A percentile compares a stretch with the other conserved stretches of the same genome.
phyloP scores from a whole-genome alignment of 2,113 vertebrate species.

The Triplophysa rosa region DNA sequence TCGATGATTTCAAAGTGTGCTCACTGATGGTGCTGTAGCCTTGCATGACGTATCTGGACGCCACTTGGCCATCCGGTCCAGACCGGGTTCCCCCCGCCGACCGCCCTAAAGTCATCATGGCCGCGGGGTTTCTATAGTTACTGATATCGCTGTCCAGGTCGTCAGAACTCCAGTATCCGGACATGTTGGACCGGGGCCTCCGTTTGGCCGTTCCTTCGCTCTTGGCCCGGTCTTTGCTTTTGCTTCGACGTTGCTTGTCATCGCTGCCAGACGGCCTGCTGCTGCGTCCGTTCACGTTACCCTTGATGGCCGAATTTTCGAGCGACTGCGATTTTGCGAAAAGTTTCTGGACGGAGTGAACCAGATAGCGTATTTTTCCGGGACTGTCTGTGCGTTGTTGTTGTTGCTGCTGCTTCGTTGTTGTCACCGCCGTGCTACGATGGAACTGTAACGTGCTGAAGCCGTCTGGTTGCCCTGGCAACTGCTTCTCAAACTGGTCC shows the following conservation, averaged over 20 bases:
- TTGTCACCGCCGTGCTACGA: conserved; percentile 72
- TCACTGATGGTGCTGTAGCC: conserved; percentile 96
- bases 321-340: conserved; percentile 87
- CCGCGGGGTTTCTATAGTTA: conserved; percentile 87
- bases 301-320: conserved; percentile 83
- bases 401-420: conserved; percentile 83
- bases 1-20: conserved; percentile 88
- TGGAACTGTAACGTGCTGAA: conserved; percentile 98
- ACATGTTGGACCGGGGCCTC: conserved; percentile 93
- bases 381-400: conserved; percentile 96
- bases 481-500: conserved; percentile 96
- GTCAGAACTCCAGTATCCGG: conserved; percentile 97
- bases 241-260: conserved; percentile 90
- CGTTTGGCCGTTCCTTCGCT: conserved; percentile 86
- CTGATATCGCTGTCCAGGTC: conserved; percentile 90
- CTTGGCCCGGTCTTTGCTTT: conserved; percentile 96
- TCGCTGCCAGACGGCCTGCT: conserved; percentile 71
- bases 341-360: conserved; percentile 96
- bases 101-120: conserved; percentile 90
- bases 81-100: conserved; percentile 39
- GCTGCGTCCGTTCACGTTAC: conserved; percentile 83
- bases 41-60: conserved; percentile 86
- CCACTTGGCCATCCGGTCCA: conserved; percentile 72
- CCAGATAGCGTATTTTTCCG: conserved; percentile 92
- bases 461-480: conserved; percentile 89